Base-by-base conservation (phyloP, 2,113 vertebrate genomes). In the Sceloporus tristichus region DNA sequence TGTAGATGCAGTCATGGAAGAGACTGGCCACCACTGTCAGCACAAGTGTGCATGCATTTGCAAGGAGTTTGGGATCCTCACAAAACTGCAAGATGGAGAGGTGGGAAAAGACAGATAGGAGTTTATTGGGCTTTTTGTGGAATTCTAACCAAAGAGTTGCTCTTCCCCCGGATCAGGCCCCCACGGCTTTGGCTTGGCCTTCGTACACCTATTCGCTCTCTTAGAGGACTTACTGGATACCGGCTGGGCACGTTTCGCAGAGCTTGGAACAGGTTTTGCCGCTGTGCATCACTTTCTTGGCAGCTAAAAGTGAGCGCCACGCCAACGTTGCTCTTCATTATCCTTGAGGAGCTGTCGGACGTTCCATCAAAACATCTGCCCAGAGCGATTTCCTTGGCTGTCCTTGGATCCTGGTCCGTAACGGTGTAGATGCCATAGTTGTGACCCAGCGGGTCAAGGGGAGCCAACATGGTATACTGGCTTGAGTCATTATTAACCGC, bases 371-470 rank as follows among this genome's bases (percentile, higher is more conserved):
- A 99, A 93, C 99, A 99, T 70, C 99, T 97, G 27, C 99, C 98
- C 16, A 99, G 97, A 0, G 98, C 99, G 0, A 99, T 99, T 93
- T 99, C 99, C 94, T 99, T 99, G 71, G 99, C 99, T 0, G 97
- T 98, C 79, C 97, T 97, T 0, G 99, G 98, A 95, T 99, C 99
- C 94, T 99, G 99, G 92, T 99, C 99, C 0, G 99, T 99, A 84
- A 99, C 98, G 0, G 99, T 99, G 88, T 99, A 99, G 94, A 99
- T 99, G 27, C 99, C 99, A 0, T 99, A 99, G 95, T 99, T 99
- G 90, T 99, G 99, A 29, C 99, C 99, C 59, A 99, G 96, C 0
- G 99, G 98, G 77, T 99, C 99, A 0, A 99, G 97, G 34, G 99
- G 99, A 0, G 98, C 99, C 77, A 99, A 95, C 99, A 99, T 99